Conservation (phyloP, 2,888 invertebrate species). For the Acanthococcus lagerstroemiae region DNA sequence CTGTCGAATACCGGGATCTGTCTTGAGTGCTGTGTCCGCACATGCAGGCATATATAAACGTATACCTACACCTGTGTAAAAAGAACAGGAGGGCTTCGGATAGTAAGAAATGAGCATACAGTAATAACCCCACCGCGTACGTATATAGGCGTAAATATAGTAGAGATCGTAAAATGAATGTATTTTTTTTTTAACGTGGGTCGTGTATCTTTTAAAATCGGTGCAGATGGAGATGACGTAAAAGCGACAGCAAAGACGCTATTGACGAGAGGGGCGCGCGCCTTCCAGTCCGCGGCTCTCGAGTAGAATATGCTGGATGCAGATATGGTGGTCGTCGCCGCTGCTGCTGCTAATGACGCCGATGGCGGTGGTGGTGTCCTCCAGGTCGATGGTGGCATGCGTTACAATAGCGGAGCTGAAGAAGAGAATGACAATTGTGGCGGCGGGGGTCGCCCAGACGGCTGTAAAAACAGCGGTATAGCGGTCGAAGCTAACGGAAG, state of each 20-base stretch:
- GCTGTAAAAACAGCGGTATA: neutral
- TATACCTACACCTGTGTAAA: too few species aligned
- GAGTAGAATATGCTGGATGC: conserved; percentile 11
- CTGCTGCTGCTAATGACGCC: neutral
- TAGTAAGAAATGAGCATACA: too few species aligned
- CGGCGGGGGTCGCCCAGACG: neutral
- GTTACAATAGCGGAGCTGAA: neutral
- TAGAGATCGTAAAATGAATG: too few species aligned
- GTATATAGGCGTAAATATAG: too few species aligned
- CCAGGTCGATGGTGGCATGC: neutral
- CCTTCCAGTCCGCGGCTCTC: neutral
- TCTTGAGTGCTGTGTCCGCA: neutral
- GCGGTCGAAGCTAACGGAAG: conserved; percentile 44
- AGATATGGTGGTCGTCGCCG: conserved; percentile 1
- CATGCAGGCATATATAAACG: neutral
- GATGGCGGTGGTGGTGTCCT: neutral
- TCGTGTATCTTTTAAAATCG: conserved; percentile 17
- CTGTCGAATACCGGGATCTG: too few species aligned
- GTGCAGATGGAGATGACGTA: conserved; percentile 19
- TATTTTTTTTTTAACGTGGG: conserved; percentile 10
- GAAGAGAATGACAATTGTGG: neutral
- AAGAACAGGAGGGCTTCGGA: too few species aligned
- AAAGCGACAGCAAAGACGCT: conserved; percentile 1
- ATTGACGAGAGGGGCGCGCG: neutral
- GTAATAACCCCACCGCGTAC: too few species aligned